Base-by-base conservation (phyloP, 2,888 invertebrate species). In the Tenthredo livida region DNA sequence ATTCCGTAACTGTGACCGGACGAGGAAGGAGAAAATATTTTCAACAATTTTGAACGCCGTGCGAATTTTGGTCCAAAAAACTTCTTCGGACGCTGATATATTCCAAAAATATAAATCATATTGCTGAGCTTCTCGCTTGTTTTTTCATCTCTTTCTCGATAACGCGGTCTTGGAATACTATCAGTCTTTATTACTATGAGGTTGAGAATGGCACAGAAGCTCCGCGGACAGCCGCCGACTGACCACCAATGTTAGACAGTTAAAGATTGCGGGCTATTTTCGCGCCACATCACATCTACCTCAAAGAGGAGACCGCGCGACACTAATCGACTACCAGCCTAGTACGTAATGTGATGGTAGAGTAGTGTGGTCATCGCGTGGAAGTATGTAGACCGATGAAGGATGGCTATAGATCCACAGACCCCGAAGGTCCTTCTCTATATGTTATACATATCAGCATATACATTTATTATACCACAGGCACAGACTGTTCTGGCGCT, bases 201-300 rank as follows among this genome's bases (percentile, higher is more conserved):
- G 61, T 61, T 61, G 40, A 21, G 25, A 80, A 25, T 40, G 80
- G 40, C 61, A 33, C 61, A 61, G 61, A 25, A 80, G 40, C 80
- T 58, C 40, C 43, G 21, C 61, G 61, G 25, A 33, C 9, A 40
- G 4, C 40, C 25, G 61, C 40, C 12, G 61, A 80, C 61, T 58
- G 80, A 61, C 61, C 80, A 25, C 40, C 25, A 9, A 37, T 25
- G 40, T 61, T 61, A 33, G 58, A 58, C 58, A 43, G 80, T 80
- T 40, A 40, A 80, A 61, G 58, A 80, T 80, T 80, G 80, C 80
- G 58, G n/a, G 80, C 25, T 80, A 80, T 80, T 80, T 80, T 80
- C 61, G 50, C 58, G 61, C 61, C 80, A 21, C 61, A 50, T 80
- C 61, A 21, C 61, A 50, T 80, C 61, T 61, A 80, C 80, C 61